Base-by-base conservation (phyloP, 2,113 vertebrate species). In the Mesitornis unicolor region DNA sequence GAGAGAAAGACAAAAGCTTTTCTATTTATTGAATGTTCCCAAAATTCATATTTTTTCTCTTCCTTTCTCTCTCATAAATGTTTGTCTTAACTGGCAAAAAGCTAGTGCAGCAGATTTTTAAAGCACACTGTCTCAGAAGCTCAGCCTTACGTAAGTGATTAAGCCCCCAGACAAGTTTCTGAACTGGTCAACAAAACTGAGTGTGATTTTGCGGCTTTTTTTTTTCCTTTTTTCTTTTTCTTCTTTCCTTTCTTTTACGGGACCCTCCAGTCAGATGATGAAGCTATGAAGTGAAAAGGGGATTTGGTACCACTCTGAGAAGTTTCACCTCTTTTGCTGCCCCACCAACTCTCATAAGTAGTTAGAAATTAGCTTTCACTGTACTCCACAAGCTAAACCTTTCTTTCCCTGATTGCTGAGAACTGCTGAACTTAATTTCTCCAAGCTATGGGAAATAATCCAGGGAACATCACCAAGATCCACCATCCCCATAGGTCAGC, bases 151-250 rank as follows among this genome's bases (percentile, higher is more conserved):
- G 10, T 28, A 80, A 74, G 48, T 24, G n/a, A 85, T 60, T 69
- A 80, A 38, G 24, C 5, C 43, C 47, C 47, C n/a, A 85, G 86
- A 42, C 5, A 78, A 61, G 38, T 42, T 83, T 84, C 16, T 69
- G 63, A 94, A 76, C 6, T 1, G 4, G 17, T 15, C 33, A 82
- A 79, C 5, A 80, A 89, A 91, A 84, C 3, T 0, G 0, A 31
- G 11, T 0, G 0, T 43, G 14, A 7, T 84, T 90, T 84, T 68
- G 35, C 21, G n/a, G n/a, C n/a, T n/a, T n/a, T n/a, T n/a, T n/a
- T n/a, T n/a, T n/a, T n/a, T n/a, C n/a, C n/a, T n/a, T n/a, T n/a
- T n/a, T n/a, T n/a, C n/a, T n/a, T n/a, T n/a, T n/a, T n/a, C n/a
- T n/a, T n/a, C 81, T 51, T 45, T 86, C 17, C 33, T 14, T 13